Conservation (phyloP, 2,113 vertebrate species). For the Cyphomyrus discorhynchus region DNA sequence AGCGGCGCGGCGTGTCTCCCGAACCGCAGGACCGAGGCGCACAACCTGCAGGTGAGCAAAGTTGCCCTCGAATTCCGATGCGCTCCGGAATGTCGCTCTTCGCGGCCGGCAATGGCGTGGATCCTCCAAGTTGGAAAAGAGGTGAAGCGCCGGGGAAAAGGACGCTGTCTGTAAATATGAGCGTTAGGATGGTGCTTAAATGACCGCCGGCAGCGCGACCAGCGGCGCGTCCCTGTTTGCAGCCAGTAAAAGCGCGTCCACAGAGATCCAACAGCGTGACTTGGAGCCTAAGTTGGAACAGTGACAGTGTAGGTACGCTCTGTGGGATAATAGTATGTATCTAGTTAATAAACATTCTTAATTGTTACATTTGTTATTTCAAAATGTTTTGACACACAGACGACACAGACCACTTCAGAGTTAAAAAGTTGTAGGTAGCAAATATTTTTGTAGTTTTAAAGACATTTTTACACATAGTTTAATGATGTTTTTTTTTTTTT, state of each 20-base stretch:
- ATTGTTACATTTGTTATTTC: background rate
- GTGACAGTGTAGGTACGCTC: background rate
- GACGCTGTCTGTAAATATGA: background rate
- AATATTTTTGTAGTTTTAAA: background rate
- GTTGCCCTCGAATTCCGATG: background rate
- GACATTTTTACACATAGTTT: background rate
- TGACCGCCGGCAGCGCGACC: background rate
- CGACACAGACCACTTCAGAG: background rate
- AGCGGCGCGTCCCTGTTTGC: background rate
- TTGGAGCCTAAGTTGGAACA: background rate
- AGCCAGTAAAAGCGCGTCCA: background rate
- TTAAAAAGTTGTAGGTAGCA: background rate
- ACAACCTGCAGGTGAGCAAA: constrained; percentile 25
- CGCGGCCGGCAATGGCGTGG: background rate
- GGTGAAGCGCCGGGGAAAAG: background rate
- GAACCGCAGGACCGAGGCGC: constrained; percentile 10
- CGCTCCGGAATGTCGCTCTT: background rate
- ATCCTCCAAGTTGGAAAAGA: background rate
- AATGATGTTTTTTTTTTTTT: no score
- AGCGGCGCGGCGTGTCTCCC: constrained; percentile 11
- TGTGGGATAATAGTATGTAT: background rate
- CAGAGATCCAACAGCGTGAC: background rate
- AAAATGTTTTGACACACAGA: background rate
- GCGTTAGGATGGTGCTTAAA: background rate
- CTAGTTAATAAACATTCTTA: background rate